Evolutionary conservation across 2,797 vertebrate species (phyloP).

Genomic region (Leuciscus waleckii): DNA sequence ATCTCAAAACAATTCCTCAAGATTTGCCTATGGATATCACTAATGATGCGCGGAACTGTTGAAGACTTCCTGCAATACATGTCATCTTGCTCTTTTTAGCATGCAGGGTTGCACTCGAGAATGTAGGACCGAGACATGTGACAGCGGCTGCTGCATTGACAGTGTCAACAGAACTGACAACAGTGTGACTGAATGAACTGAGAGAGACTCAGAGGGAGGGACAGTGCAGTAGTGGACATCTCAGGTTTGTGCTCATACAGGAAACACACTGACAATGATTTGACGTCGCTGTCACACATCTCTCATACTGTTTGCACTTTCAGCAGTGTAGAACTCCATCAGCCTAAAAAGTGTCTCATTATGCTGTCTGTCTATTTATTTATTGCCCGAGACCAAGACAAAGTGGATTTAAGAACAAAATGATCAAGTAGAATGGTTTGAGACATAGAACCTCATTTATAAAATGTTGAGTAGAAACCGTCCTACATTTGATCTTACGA

Average conservation of each 20-base stretch:
- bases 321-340: neutral
- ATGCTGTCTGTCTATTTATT: neutral
- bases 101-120: slow-evolving; percentile 7
- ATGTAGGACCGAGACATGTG: neutral
- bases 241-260: slow-evolving; percentile 26
- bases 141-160: slow-evolving; percentile 3
- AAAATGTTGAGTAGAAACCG: too few relatives aligned
- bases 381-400: neutral
- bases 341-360: neutral
- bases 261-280: neutral
- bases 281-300: neutral
- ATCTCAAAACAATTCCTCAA: slow-evolving; percentile 23
- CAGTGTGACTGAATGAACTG: neutral
- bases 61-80: neutral
- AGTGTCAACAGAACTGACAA: neutral
- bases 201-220: neutral
- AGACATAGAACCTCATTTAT: too few relatives aligned
- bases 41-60: neutral
- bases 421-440: neutral
- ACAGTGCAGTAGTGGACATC: neutral
- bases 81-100: slow-evolving; percentile 17
- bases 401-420: neutral
- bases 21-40: slow-evolving; percentile 3
- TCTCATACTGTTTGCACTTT: neutral
- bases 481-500: too few relatives aligned